Percentiles rank a stretch among this genome's conserved stretches.
These are phyloP conservation scores for Baronia brevicornis DNA, from an alignment of 2,888 invertebrate genomes.

Conservation along the genomic window DNA sequence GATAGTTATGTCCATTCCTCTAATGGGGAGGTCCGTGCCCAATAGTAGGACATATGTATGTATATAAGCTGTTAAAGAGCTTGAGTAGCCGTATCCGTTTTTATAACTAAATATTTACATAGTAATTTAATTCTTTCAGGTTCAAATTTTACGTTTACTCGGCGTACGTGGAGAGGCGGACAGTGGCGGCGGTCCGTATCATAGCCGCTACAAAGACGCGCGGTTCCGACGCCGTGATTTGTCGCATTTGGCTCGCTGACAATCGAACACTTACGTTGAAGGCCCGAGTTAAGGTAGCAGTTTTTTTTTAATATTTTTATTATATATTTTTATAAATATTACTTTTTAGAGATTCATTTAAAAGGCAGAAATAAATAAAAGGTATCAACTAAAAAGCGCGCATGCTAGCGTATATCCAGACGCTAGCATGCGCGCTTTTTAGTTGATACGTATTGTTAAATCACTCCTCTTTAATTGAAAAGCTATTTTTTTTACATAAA, in stretches of 20 bases:
- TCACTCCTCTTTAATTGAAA: too few species aligned
- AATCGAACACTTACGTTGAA: constrained; percentile 80
- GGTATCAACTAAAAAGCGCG: too few species aligned
- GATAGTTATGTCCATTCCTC: too few species aligned
- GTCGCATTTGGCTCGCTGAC: constrained; percentile 83
- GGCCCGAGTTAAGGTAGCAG: constrained; percentile 80
- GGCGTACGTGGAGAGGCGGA: constrained; percentile 88
- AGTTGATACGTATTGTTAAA: too few species aligned
- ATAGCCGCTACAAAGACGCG: constrained; percentile 93
- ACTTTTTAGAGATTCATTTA: neutral
- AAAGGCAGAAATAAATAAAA: neutral
- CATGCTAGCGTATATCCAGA: too few species aligned
- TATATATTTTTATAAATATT: neutral
- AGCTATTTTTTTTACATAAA: too few species aligned
- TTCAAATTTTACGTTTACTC: constrained; percentile 95
- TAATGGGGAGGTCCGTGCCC: too few species aligned
- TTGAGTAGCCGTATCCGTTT: too few species aligned
- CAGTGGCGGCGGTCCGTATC: constrained; percentile 81
- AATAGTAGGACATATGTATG: too few species aligned
- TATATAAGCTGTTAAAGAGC: too few species aligned
- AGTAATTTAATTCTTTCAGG: constrained; percentile 58
- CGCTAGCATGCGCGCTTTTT: too few species aligned
- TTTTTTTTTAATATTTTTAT: neutral
- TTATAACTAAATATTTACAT: too few species aligned
- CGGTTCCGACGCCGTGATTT: constrained; percentile 87